These are phyloP conservation scores for Rafetus swinhoei DNA, from an alignment of 2,113 vertebrate species.

Conservation along the genomic window DNA sequence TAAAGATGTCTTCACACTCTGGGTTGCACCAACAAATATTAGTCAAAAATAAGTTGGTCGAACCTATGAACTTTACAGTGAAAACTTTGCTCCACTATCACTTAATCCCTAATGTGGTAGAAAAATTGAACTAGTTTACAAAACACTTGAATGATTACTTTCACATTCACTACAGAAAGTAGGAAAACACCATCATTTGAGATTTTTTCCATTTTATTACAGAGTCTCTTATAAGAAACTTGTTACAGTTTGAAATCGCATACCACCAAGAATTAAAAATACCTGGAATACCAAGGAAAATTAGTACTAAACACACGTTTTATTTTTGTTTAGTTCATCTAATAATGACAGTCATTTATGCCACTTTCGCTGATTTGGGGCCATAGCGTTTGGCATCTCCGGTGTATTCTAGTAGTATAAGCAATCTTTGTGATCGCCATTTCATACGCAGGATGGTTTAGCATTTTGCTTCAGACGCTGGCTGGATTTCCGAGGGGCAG, in stretches of 20 bases:
- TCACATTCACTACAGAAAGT: background rate
- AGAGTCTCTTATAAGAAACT: background rate
- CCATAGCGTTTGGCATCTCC: too few relatives aligned
- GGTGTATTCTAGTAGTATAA: too few relatives aligned
- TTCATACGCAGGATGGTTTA: background rate
- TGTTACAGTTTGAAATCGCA: background rate
- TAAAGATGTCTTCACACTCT: background rate
- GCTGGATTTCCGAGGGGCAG: background rate
- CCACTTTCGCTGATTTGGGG: background rate
- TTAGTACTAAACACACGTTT: background rate
- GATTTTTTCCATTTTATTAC: background rate
- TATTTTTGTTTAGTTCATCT: background rate
- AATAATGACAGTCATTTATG: background rate
- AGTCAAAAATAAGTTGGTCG: background rate
- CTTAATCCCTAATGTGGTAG: background rate
- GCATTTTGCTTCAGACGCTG: rapidly evolving
- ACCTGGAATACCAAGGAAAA: background rate
- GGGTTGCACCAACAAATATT: background rate
- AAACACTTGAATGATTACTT: background rate
- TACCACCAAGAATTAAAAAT: background rate
- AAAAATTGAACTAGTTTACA: background rate
- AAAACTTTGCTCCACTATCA: background rate
- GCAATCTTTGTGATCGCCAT: background rate
- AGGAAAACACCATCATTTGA: background rate
- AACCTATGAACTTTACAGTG: background rate